phyloP scores from a whole-genome alignment of 2,113 vertebrate species.

The Apteryx mantelli region DNA sequence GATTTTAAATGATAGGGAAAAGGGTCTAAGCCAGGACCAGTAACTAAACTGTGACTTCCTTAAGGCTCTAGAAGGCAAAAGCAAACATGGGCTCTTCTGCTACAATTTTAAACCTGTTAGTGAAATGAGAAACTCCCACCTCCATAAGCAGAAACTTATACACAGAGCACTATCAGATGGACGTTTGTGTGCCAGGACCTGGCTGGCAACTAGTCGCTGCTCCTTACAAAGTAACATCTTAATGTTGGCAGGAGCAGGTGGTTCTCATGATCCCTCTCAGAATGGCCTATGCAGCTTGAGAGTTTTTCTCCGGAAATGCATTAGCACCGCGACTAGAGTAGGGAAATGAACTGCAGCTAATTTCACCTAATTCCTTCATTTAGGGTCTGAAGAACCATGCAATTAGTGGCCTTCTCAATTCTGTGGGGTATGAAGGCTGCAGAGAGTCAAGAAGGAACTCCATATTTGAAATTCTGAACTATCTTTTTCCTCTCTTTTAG shows the following conservation, averaged over 20 bases:
- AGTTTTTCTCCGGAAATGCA: not conserved
- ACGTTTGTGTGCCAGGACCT: not conserved
- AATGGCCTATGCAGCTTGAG: not conserved
- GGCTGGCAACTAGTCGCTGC: not conserved
- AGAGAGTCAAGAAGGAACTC: not conserved
- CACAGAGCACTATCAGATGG: not conserved
- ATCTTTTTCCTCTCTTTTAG: not conserved
- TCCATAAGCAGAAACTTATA: not conserved
- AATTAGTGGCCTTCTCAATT: not conserved
- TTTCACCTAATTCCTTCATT: not conserved
- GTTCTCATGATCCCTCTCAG: not conserved
- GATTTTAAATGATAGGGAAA: not conserved
- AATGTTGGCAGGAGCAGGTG: not conserved
- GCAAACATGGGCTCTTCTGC: not conserved
- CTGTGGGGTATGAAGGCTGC: not conserved
- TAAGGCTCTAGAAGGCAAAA: not conserved
- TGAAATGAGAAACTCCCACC: not conserved
- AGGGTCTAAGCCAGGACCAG: not conserved
- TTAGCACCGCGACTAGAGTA: not conserved
- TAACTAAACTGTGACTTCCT: not conserved
- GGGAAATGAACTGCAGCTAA: not conserved
- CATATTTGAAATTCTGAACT: not conserved
- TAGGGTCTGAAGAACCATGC: not conserved
- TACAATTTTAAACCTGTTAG: not conserved
- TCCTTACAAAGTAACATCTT: not conserved